These are phyloP conservation scores for Leptonema lineaticorne DNA, from an alignment of 1,140 invertebrate genomes.

Conservation along the genomic window DNA sequence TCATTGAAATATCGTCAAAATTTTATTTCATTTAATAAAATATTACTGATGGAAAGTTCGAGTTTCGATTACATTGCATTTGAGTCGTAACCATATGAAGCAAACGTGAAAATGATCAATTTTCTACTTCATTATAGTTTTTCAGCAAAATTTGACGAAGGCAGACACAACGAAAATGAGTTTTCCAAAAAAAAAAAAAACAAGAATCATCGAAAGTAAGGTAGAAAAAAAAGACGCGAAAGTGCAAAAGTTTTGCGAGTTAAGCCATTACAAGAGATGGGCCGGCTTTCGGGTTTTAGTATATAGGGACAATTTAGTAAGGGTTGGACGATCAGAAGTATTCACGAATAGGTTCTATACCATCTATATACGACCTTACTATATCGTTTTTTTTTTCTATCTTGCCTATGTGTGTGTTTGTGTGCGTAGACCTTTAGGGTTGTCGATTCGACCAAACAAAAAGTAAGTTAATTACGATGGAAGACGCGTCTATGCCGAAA, in stretches of 20 bases:
- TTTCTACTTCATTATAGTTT: neutral
- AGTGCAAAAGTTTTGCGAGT: constrained; percentile 1
- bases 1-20: too few relatives aligned
- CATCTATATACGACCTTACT: too few relatives aligned
- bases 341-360: too few relatives aligned
- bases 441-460: neutral
- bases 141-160: too few relatives aligned
- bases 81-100: neutral
- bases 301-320: neutral
- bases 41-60: neutral
- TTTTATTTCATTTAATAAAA: too few relatives aligned
- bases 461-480: constrained; percentile 2
- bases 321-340: neutral
- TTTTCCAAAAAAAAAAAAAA: neutral
- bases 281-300: neutral
- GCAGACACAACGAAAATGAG: neutral
- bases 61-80: neutral
- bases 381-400: too few relatives aligned
- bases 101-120: neutral
- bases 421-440: too few relatives aligned
- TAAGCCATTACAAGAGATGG: constrained; percentile 1
- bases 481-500: neutral
- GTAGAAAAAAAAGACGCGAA: neutral
- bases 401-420: too few relatives aligned
- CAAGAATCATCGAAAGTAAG: neutral